Evolutionary conservation across 2,797 vertebrate genomes (phyloP), one percentile per base, ranked within the genome.

Genomic region (Linurgus olivaceus): DNA sequence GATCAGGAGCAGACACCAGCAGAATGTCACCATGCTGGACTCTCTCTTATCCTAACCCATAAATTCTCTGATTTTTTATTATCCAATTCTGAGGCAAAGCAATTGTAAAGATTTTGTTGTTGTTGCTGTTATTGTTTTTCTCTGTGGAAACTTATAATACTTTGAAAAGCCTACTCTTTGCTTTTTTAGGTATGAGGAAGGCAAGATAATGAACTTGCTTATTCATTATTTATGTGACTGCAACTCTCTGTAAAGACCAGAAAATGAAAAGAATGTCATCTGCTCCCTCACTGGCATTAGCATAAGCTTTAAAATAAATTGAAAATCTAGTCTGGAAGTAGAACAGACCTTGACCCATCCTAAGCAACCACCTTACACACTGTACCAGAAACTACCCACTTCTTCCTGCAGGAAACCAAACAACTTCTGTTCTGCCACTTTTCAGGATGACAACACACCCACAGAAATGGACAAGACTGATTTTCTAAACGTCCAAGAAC

Each of bases 221-320:
- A 80, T 83, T 83, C 28, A 86, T 83, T 88, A 77, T 91, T 95
- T 73, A 70, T 77, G 33, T 62, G 61, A 47, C 61, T 92, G 73
- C 26, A 61, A 74, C 44, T 77, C 55, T 59, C 51, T 77, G 24
- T 62, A 77, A 57, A 83, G 61, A 90, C 17, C 35, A 86, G 76
- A 66, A 90, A 88, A 95, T 76, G 28, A 91, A 73, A 54, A 57
- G 19, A 80, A 51, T 10, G 11, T 73, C 48, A 86, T 62, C 61
- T 62, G 24, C 33, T 83, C 44, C 29, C 35, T 73, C 65, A 45
- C 33, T 33, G 25, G 13, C 33, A 77, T 67, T 67, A 83, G 52
- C 50, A 76, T 73, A 83, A 86, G 48, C 20, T 80, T 88, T 77
- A 73, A 74, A 91, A 71, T 62, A 70, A 76, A 71, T 21, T 38